Conservation (phyloP, 2,797 vertebrate genomes). For the Xenentodon cancila region DNA sequence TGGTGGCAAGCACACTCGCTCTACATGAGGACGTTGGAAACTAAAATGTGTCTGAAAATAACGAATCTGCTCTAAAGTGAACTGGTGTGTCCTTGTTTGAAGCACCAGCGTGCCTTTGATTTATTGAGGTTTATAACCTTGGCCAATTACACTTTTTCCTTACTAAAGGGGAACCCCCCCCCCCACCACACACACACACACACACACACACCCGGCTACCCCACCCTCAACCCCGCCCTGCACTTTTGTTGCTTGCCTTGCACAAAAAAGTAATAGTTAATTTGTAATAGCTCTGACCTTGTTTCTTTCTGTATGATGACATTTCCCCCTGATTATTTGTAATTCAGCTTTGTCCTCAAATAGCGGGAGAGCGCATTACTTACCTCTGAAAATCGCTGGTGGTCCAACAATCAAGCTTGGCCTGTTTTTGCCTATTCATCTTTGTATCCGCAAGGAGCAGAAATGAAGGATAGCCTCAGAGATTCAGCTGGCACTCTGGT, state of each 20-base stretch:
- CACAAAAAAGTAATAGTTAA: conserved; percentile 62
- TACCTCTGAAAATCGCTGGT: conserved; percentile 54
- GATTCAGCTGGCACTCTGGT: conserved; percentile 35
- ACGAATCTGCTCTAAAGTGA: conserved; percentile 41
- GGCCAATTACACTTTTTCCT: conserved; percentile 62
- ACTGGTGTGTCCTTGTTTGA: conserved; percentile 69
- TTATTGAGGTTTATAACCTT: conserved; percentile 72
- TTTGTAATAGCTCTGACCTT: conserved; percentile 68
- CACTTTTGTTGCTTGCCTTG: conserved; percentile 69
- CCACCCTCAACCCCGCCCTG: conserved; percentile 1
- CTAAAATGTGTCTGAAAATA: conserved; percentile 48
- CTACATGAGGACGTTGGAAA: conserved; percentile 21
- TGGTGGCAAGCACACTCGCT: conserved; percentile 27
- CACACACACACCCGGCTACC: too few relatives aligned
- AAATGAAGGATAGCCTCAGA: conserved; percentile 56
- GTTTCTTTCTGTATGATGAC: conserved; percentile 55
- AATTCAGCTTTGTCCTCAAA: conserved; percentile 65
- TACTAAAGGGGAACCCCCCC: conserved; percentile 42
- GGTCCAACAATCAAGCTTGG: conserved; percentile 53
- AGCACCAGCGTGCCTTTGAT: conserved; percentile 56
- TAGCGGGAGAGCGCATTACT: conserved; percentile 45
- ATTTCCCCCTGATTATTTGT: conserved; percentile 65
- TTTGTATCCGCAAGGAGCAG: conserved; percentile 55
- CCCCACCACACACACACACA: too few relatives aligned
- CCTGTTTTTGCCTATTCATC: conserved; percentile 52